Conservation (phyloP, 2,888 invertebrate genomes). For the Mechanitis messenoides region DNA sequence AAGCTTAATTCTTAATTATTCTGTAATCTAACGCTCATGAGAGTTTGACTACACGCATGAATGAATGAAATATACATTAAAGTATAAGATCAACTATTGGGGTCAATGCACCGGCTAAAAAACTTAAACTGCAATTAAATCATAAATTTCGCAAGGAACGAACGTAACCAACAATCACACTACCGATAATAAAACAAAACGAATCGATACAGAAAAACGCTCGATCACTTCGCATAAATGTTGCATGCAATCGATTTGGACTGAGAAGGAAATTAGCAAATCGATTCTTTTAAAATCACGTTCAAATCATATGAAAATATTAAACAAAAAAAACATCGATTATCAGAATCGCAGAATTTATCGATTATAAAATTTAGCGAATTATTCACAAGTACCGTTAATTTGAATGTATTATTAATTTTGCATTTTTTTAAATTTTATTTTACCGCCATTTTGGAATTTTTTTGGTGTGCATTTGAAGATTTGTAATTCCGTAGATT, state of each 20-base stretch:
- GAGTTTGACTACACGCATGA: conserved; percentile 45
- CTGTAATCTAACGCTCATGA: conserved; percentile 34
- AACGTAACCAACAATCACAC: conserved; percentile 72
- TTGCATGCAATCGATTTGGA: conserved; percentile 57
- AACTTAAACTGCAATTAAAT: conserved; percentile 68
- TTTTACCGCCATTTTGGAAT: conserved; percentile 4
- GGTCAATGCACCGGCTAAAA: conserved; percentile 46
- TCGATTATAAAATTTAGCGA: conserved; percentile 40
- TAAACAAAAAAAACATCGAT: conserved; percentile 37
- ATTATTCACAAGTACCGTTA: conserved; percentile 46
- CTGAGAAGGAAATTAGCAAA: conserved; percentile 51
- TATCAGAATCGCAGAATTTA: conserved; percentile 42
- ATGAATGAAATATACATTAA: conserved; percentile 33
- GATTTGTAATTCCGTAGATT: conserved; percentile 36
- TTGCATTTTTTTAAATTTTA: not conserved
- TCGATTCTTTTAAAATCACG: conserved; percentile 32
- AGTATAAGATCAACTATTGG: conserved; percentile 10
- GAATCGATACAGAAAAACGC: conserved; percentile 47
- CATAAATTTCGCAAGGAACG: conserved; percentile 71
- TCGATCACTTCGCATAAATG: conserved; percentile 47
- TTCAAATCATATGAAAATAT: no score
- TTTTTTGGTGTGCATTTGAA: conserved; percentile 22
- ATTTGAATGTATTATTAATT: conserved; percentile 36
- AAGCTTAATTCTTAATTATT: not conserved
- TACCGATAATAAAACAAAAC: conserved; percentile 70